Evolutionary conservation across 2,888 invertebrate species (phyloP).

Genomic region (Camponotus fellah): DNA sequence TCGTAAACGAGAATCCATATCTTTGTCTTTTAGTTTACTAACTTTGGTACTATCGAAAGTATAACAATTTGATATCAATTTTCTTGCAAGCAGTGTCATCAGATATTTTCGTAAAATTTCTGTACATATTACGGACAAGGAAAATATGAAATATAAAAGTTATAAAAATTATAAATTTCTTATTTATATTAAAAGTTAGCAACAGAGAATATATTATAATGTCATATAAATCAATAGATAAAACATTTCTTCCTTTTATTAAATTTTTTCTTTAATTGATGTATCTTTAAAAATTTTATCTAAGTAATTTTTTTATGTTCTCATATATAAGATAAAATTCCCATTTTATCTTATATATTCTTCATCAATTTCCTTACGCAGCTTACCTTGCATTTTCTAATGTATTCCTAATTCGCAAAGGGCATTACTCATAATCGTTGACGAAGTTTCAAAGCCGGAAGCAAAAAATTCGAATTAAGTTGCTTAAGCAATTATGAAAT

Average conservation of each 20-base stretch:
- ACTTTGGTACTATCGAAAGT: constrained; percentile 73
- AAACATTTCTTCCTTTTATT: not conserved
- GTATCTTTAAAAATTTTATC: constrained; percentile 84
- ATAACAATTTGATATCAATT: constrained; percentile 66
- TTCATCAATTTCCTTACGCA: constrained; percentile 82
- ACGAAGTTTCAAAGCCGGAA: constrained; percentile 82
- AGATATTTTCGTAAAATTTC: constrained; percentile 10
- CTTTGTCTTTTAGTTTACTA: constrained; percentile 68
- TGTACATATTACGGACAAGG: not conserved
- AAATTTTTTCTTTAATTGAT: not conserved
- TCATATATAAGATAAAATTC: constrained; percentile 83
- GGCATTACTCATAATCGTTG: constrained; percentile 82
- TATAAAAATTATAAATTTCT: not conserved
- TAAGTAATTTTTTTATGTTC: constrained; percentile 83
- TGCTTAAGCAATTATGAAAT: constrained; percentile 81
- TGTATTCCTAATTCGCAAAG: constrained; percentile 85
- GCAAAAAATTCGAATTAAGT: constrained; percentile 83
- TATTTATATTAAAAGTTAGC: no score
- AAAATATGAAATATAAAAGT: not conserved
- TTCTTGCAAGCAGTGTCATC: constrained; percentile 61
- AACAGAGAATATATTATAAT: not conserved
- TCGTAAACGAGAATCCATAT: constrained; percentile 73
- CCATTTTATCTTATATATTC: constrained; percentile 78
- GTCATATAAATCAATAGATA: no score
- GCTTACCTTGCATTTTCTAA: constrained; percentile 83